A percentile compares a stretch with the other conserved stretches of the same genome.
Conservation (phyloP, 2,888 invertebrate genomes). For the Glaucopsyche alexis region DNA sequence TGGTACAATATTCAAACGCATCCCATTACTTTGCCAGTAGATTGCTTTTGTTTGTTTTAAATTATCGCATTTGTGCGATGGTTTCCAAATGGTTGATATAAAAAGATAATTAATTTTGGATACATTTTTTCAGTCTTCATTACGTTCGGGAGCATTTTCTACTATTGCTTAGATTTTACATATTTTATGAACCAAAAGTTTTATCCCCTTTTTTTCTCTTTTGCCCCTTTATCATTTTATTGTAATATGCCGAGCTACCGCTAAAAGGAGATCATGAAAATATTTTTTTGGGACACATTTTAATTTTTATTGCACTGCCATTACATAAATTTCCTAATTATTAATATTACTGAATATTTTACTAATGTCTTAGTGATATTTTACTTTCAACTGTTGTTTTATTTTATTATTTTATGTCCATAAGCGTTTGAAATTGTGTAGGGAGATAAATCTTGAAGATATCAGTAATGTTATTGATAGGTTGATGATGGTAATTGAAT, state of each 20-base stretch:
- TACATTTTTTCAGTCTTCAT: neutral
- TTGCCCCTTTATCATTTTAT: neutral
- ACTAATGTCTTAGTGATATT: neutral
- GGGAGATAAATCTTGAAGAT: conserved; percentile 4
- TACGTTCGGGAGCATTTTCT: neutral
- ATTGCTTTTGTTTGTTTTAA: conserved; percentile 35
- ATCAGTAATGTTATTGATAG: conserved; percentile 45
- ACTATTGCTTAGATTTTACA: neutral
- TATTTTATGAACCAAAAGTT: neutral
- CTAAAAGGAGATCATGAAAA: too few species aligned
- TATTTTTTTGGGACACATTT: too few species aligned
- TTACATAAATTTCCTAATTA: neutral
- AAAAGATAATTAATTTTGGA: conserved; percentile 1
- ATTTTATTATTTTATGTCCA: neutral
- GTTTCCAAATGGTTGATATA: neutral
- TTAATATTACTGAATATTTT: neutral
- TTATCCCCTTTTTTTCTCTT: neutral
- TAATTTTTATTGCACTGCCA: neutral
- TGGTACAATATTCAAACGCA: conserved; percentile 55
- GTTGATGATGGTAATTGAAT: conserved; percentile 46
- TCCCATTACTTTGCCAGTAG: conserved; percentile 35
- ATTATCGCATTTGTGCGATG: conserved; percentile 29
- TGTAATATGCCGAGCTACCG: neutral
- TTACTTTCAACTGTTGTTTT: neutral
- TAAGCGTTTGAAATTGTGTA: neutral